Evolutionary conservation across 2,113 vertebrate genomes (phyloP).

Genomic region (Actenoides lindsayi): DNA sequence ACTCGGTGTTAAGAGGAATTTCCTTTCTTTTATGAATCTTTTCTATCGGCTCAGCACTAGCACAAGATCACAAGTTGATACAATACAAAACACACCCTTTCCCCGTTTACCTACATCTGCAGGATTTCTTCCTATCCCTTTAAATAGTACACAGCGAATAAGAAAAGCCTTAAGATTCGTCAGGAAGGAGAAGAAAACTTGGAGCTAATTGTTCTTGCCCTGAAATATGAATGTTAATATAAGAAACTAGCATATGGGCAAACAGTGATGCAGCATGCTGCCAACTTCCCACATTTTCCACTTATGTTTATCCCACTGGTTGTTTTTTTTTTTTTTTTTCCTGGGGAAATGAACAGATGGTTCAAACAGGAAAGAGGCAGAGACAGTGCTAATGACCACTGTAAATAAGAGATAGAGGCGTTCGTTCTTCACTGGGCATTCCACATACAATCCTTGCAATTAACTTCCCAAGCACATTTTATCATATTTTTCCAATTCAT

Average conservation of each 20-base stretch:
- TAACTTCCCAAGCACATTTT: neutral
- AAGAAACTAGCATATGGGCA: constrained; percentile 47
- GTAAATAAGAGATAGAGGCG: constrained; percentile 15
- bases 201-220: neutral
- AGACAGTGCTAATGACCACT: neutral
- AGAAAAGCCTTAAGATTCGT: neutral
- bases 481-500: neutral
- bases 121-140: neutral
- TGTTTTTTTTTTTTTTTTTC: neutral
- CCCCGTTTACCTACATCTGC: neutral
- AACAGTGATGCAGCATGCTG: constrained; percentile 21
- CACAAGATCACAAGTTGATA: neutral
- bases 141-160: neutral
- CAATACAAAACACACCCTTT: neutral
- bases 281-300: constrained; percentile 41
- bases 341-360: constrained; percentile 22
- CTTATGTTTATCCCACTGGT: neutral
- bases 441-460: neutral
- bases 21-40: neutral
- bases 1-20: neutral
- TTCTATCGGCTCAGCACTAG: neutral
- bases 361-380: constrained; percentile 18
- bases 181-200: neutral
- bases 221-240: constrained; percentile 17
- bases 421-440: neutral